These are phyloP conservation scores for Aphelocoma coerulescens DNA, from an alignment of 2,113 vertebrate species.

Conservation along the genomic window DNA sequence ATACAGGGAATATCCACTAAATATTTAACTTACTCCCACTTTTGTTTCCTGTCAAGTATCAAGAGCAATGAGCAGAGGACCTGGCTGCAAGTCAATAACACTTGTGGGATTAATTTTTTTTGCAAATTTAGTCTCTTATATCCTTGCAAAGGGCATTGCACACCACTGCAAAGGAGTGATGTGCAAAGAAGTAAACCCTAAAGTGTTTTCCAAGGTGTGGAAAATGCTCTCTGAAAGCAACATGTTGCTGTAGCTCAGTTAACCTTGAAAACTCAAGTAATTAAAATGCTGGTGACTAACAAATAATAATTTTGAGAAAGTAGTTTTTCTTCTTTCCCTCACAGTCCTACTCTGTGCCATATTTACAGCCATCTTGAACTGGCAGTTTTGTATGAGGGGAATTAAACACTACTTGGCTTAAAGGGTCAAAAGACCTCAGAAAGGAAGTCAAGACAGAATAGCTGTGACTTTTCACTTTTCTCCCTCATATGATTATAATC, in stretches of 20 bases:
- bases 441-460: not conserved
- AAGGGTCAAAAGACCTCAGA: not conserved
- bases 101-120: not conserved
- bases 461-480: not conserved
- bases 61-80: not conserved
- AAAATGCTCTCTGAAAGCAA: not conserved
- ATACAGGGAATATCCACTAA: not conserved
- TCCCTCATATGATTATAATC: not conserved
- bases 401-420: not conserved
- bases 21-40: not conserved
- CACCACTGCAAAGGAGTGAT: not conserved
- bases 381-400: not conserved
- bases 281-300: not conserved
- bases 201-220: not conserved
- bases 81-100: not conserved
- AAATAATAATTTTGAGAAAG: not conserved
- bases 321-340: not conserved
- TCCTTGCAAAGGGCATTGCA: not conserved
- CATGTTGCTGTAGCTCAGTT: not conserved
- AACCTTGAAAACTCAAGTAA: not conserved
- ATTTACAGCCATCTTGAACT: not conserved
- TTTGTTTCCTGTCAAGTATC: not conserved
- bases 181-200: not conserved
- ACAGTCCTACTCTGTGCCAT: not conserved
- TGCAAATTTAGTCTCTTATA: not conserved